Evolutionary conservation across 2,888 invertebrate genomes (phyloP).

Genomic region (Troilus luridus): DNA sequence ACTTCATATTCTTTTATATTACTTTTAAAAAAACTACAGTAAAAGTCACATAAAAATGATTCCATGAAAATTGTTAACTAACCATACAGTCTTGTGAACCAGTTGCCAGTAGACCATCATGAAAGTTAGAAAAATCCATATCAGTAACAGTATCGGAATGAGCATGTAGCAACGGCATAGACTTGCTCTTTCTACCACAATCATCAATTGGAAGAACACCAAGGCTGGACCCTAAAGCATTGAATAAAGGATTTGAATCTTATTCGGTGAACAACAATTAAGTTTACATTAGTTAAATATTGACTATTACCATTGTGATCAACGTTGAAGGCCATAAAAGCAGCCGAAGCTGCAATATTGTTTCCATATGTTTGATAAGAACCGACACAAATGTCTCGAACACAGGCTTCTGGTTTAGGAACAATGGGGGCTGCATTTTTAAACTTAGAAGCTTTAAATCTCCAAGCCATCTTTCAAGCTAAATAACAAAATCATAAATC

Average conservation of each 20-base stretch:
- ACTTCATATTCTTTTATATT: background rate
- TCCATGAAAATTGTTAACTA: conserved; percentile 66
- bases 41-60: background rate
- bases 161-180: conserved; percentile 87
- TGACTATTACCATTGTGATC: conserved; percentile 82
- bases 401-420: conserved; percentile 91
- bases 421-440: conserved; percentile 98
- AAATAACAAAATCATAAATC: background rate
- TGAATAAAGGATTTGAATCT: background rate
- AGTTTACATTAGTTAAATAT: background rate
- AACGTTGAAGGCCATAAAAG: conserved; percentile 96
- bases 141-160: conserved; percentile 94
- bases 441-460: conserved; percentile 98
- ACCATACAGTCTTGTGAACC: conserved; percentile 90
- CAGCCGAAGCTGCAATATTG: conserved; percentile 92
- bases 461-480: conserved; percentile 82
- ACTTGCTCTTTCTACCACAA: conserved; percentile 89
- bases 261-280: background rate
- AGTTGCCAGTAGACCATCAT: conserved; percentile 91
- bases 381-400: conserved; percentile 91
- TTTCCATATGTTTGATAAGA: conserved; percentile 96
- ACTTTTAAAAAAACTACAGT: background rate
- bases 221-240: conserved; percentile 81
- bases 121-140: conserved; percentile 95
- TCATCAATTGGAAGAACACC: conserved; percentile 91